Evolutionary conservation across 1,140 invertebrate species (phyloP).

Genomic region (Drosophila tani): DNA sequence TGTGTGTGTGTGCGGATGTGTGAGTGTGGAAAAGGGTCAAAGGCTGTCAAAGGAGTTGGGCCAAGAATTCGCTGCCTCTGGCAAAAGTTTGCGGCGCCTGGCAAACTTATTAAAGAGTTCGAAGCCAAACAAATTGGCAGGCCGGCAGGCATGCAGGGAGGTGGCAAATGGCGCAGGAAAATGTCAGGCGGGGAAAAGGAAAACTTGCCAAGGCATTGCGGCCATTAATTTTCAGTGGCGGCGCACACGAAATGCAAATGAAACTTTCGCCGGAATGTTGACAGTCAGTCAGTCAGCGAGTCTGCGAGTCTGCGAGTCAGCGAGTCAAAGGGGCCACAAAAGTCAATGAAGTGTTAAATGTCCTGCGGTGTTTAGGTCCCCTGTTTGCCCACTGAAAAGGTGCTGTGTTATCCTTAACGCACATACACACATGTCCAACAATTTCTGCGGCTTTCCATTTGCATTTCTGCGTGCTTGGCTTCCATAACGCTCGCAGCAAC

Average conservation of each 20-base stretch:
- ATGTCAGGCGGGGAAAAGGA: not conserved
- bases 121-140: slow-evolving; percentile 59
- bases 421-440: slow-evolving; percentile 32
- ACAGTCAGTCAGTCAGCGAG: slow-evolving; percentile 28
- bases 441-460: slow-evolving; percentile 63
- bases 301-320: slow-evolving; percentile 1
- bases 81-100: slow-evolving; percentile 44
- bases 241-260: slow-evolving; percentile 59
- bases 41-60: slow-evolving; percentile 50
- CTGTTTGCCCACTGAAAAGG: slow-evolving; percentile 29
- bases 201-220: slow-evolving; percentile 52
- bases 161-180: not conserved
- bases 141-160: not conserved
- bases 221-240: slow-evolving; percentile 55
- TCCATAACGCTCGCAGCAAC: slow-evolving; percentile 42
- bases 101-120: slow-evolving; percentile 63
- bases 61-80: slow-evolving; percentile 27
- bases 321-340: slow-evolving; percentile 45
- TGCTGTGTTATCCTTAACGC: slow-evolving; percentile 36
- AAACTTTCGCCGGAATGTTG: slow-evolving; percentile 50
- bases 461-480: slow-evolving; percentile 67
- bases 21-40: slow-evolving; percentile 64
- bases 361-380: slow-evolving; percentile 62
- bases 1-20: not conserved
- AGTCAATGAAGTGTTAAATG: slow-evolving; percentile 81